Evolutionary conservation across 2,113 vertebrate species (phyloP), one percentile per base, ranked within the genome.

Genomic region (Paramormyrops kingsleyae): DNA sequence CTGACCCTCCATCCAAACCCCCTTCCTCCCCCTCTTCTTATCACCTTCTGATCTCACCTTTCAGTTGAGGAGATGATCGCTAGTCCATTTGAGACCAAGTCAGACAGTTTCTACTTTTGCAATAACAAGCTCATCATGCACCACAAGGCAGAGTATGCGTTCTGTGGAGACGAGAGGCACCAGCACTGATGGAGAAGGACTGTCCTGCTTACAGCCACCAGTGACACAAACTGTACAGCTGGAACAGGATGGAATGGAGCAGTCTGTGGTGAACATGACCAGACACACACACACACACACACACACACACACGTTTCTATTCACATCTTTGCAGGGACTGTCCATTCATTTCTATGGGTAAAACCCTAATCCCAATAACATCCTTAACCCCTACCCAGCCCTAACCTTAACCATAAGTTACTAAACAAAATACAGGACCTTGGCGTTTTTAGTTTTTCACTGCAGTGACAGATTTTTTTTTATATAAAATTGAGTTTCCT

Each of bases 21-120:
- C 5, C 66, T 31, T 74, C 35, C 12, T 87, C 89, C 59, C 31
- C 12, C 74, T 53, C 19, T 50, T 53, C 74, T 86, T 39, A 42
- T 44, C 44, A n/a, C 27, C 84, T 77, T 39, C 35, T 35, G 12
- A 17, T 80, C 35, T 35, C 85, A 19, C 62, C 1, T 56, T 42
- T 66, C 91, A 95, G 95, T 95, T 74, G 92, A 93, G 17, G 94
- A 95, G 86, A 95, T 95, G 94, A 95, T 95, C 15, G 80, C 89
- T 62, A 93, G 90, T 83, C 94, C 94, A 0, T 95, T 92, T 31
- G 92, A 94, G 91, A 94, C 93, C 0, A 92, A 92, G 19, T 95
- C 94, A 1, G 94, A 95, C 93, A 95, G 94, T 83, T 95, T 95
- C 91, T 95, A 95, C 94, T 95, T 95, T 24, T 92, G 94, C 62